Conservation (phyloP, 2,113 vertebrate genomes). For the Alligator sinensis region DNA sequence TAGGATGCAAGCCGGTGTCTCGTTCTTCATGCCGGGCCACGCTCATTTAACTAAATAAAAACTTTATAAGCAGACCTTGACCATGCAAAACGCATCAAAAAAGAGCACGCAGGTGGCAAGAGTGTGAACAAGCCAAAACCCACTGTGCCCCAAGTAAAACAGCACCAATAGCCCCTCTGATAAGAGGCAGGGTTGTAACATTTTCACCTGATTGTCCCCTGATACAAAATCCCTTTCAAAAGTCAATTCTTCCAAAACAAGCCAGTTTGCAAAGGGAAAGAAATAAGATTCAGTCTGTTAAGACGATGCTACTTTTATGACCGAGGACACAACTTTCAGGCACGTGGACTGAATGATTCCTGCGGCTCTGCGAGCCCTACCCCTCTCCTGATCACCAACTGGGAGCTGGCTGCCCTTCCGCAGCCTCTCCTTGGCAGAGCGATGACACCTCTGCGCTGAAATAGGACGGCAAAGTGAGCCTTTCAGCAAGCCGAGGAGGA, state of each 20-base stretch:
- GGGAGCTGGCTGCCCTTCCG: too few species aligned
- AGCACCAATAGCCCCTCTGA: not conserved
- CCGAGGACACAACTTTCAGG: constrained; percentile 1
- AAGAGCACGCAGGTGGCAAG: not conserved
- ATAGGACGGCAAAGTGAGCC: not conserved
- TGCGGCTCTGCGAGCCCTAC: not conserved
- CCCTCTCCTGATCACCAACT: too few species aligned
- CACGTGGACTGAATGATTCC: not conserved
- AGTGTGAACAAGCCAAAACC: not conserved
- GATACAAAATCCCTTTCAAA: not conserved
- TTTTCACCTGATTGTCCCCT: not conserved
- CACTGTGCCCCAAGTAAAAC: not conserved
- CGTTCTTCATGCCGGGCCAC: not conserved
- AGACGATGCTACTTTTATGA: not conserved
- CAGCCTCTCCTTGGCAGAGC: too few species aligned
- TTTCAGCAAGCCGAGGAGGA: constrained; percentile 1
- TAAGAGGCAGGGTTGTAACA: not conserved
- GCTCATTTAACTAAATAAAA: constrained; percentile 22
- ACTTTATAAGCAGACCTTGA: constrained; percentile 1
- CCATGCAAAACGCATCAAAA: constrained; percentile 21
- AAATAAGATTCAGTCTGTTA: not conserved
- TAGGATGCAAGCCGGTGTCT: not conserved
- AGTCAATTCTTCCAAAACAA: constrained; percentile 24
- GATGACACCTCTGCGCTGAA: not conserved
- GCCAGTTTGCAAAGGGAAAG: constrained; percentile 13